Base-by-base conservation (phyloP, 2,888 invertebrate species). In the Cryptophagus acutangulus region DNA sequence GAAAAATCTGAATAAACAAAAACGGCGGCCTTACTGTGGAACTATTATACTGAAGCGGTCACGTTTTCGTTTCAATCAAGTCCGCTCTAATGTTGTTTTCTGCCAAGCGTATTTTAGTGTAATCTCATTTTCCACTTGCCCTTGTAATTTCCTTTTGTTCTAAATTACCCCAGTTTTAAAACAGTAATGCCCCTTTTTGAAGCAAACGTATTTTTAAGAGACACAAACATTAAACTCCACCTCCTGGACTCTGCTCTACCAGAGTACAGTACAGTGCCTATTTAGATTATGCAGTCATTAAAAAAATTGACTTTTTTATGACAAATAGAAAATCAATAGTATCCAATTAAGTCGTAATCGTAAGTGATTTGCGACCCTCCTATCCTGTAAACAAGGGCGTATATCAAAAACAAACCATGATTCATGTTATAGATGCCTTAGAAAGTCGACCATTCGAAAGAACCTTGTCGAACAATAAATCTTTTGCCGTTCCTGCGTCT, bases 121-220 rank as follows among this genome's bases (percentile, higher is more conserved):
- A 54, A 54, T 52, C 52, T 49, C 48, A 41, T 54, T 54, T 49
- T 48, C 50, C 43, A 45, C 46, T 49, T 45, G 49, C 46, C 49
- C 46, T 49, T 46, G 49, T 50, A 52, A 50, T 50, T 52, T 52
- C 46, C 51, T 51, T 53, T 47, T 52, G 48, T 49, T 54, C 46
- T 43, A 48, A 51, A 52, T 52, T 44, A 48, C 49, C 39, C 35
- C 39, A 29, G 35, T 40, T 49, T 47, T 47, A 37, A 37, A 39
- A 36, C 36, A 12, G 34, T 41, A 45, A 45, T 38, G 38, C 38
- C 17, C 30, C 35, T 33, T 40, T 36, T 34, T 31, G 33, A 33
- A 41, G 18, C 29, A 42, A 42, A 34, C 38, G 35, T 16, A 35
- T 40, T 37, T 41, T 41, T 36, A 4, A 28, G 12, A 12, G 10